Evolutionary conservation across 2,797 vertebrate species (phyloP).

Genomic region (Helicolenus hilgendorfi): DNA sequence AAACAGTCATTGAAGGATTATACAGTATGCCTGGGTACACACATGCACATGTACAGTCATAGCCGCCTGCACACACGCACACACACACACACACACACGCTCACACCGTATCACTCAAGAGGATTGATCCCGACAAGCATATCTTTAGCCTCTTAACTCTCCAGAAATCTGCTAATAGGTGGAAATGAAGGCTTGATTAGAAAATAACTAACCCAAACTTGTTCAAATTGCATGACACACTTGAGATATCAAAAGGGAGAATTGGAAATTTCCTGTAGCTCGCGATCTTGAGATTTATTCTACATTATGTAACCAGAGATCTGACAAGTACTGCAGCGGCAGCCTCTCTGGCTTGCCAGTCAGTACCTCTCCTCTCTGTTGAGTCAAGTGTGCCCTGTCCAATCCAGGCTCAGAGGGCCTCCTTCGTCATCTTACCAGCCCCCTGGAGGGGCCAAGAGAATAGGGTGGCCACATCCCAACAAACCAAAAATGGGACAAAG

Average conservation of each 20-base stretch:
- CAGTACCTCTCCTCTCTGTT: background rate
- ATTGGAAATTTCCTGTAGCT: conserved; percentile 28
- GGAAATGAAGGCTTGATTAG: conserved; percentile 78
- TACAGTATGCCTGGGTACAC: conserved; percentile 47
- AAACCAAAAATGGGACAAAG: background rate
- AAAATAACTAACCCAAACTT: conserved; percentile 64
- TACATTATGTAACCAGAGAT: conserved; percentile 30
- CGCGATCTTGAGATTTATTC: background rate
- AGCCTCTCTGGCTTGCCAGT: conserved; percentile 17
- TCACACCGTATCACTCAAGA: conserved; percentile 68
- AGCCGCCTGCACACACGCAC: background rate
- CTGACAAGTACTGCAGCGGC: background rate
- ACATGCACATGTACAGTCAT: conserved; percentile 13
- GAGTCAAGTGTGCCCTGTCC: conserved; percentile 27
- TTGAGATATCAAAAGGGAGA: conserved; percentile 42
- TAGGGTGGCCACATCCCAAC: background rate
- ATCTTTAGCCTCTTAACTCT: conserved; percentile 66
- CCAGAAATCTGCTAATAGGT: conserved; percentile 72
- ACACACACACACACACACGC: background rate
- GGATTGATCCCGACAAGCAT: conserved; percentile 80
- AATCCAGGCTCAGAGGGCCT: conserved; percentile 4
- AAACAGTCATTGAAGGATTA: conserved; percentile 58
- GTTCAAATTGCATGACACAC: conserved; percentile 48
- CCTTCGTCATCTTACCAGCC: conserved; percentile 4
- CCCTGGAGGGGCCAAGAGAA: background rate